Conservation (phyloP, 2,888 invertebrate species). For the Amitus sp. region DNA sequence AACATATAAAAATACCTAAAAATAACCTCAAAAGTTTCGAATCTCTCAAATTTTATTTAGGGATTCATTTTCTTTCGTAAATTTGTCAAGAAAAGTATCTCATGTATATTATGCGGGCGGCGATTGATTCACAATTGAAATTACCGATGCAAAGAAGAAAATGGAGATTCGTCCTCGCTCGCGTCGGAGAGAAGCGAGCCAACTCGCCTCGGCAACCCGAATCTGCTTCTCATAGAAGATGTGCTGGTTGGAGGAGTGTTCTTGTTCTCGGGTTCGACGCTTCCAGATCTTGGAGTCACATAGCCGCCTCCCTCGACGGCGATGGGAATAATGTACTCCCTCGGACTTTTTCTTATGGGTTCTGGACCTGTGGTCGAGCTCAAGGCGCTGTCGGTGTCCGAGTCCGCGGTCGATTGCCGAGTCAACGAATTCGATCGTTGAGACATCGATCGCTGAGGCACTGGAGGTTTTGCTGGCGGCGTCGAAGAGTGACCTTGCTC, state of each 20-base stretch:
- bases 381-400: constrained; percentile 75
- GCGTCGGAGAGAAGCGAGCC: constrained; percentile 69
- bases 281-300: constrained; percentile 80
- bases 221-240: constrained; percentile 64
- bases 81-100: no score
- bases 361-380: constrained; percentile 69
- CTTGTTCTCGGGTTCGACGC: constrained; percentile 78
- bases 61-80: no score
- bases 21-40: no score
- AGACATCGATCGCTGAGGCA: constrained; percentile 65
- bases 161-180: constrained; percentile 70
- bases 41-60: no score
- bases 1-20: no score
- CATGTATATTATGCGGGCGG: no score
- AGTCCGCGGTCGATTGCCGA: constrained; percentile 75
- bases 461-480: constrained; percentile 67
- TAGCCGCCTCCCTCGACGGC: constrained; percentile 91
- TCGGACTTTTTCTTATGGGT: constrained; percentile 87
- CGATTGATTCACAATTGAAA: no score
- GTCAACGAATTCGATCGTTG: constrained; percentile 68
- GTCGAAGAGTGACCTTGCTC: constrained; percentile 61
- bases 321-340: constrained; percentile 94
- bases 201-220: constrained; percentile 73
- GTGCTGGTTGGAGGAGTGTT: constrained; percentile 70
- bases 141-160: constrained; percentile 69